Conservation (phyloP, 2,113 vertebrate species). For the Catharus minimus region DNA sequence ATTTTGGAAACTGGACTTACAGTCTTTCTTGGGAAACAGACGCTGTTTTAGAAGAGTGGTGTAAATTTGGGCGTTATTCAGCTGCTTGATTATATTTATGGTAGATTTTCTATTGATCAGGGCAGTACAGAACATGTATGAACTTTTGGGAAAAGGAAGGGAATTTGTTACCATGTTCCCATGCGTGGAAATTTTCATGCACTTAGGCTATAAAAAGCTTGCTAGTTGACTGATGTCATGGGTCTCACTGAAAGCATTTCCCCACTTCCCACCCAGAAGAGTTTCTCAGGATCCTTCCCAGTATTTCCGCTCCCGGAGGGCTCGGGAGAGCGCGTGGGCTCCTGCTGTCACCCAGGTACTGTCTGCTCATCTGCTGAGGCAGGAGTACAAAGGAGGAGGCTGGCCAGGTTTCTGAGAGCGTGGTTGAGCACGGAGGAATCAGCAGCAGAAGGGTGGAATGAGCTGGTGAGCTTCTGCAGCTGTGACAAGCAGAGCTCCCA, state of each 20-base stretch:
- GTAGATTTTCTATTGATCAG: background rate
- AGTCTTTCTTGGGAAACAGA: background rate
- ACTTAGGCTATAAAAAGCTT: background rate
- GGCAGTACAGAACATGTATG: fast-evolving
- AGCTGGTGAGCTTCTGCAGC: background rate
- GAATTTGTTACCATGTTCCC: background rate
- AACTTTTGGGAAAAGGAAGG: background rate
- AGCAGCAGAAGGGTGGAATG: background rate
- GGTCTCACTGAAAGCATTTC: background rate
- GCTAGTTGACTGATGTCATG: background rate
- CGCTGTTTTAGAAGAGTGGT: background rate
- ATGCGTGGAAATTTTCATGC: background rate
- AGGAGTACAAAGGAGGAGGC: background rate
- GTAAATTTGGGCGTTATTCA: background rate
- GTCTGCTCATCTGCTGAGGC: background rate
- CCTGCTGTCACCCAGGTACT: background rate
- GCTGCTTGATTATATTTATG: background rate
- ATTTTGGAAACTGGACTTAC: background rate
- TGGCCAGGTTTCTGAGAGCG: background rate
- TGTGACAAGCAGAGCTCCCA: background rate
- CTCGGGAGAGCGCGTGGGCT: background rate
- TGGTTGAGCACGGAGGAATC: background rate
- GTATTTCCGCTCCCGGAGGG: background rate
- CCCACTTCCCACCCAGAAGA: background rate
- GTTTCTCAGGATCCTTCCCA: background rate